A percentile compares a stretch with the other conserved stretches of the same genome.
phyloP scores from a whole-genome alignment of 1,140 invertebrate species.

The Fopius arisanus region DNA sequence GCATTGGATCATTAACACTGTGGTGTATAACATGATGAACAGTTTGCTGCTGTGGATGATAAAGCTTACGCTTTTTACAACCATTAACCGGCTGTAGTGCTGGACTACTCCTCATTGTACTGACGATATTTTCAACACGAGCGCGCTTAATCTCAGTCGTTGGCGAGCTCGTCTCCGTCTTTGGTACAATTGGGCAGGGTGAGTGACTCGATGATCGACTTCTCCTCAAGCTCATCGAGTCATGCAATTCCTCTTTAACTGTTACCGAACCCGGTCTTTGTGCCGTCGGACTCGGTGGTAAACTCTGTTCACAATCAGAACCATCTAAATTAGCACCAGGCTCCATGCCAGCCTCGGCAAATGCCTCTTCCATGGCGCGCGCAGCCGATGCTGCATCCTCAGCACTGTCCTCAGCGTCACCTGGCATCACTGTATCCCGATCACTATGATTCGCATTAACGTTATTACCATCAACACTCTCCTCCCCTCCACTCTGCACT shows the following conservation, averaged over 20 bases:
- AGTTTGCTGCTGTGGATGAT: constrained; percentile 91
- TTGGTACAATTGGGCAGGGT: constrained; percentile 58
- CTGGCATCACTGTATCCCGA: constrained; percentile 67
- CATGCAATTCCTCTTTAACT: constrained; percentile 71
- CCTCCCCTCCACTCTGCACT: constrained; percentile 62
- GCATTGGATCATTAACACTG: constrained; percentile 73
- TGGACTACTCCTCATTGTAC: constrained; percentile 87
- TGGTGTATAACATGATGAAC: constrained; percentile 60
- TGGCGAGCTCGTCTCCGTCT: constrained; percentile 58
- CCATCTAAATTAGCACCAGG: constrained; percentile 71
- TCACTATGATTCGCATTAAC: constrained; percentile 58
- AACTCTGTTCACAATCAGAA: constrained; percentile 73
- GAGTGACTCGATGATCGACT: constrained; percentile 54
- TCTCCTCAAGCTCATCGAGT: constrained; percentile 64
- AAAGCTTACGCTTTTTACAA: constrained; percentile 96
- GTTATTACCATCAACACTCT: constrained; percentile 62
- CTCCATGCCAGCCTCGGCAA: constrained; percentile 67
- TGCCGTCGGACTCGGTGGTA: constrained; percentile 69
- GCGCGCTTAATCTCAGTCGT: constrained; percentile 84
- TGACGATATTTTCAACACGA: constrained; percentile 93
- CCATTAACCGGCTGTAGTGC: constrained; percentile 81
- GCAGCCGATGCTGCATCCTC: constrained; percentile 67
- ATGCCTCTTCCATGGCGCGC: constrained; percentile 69
- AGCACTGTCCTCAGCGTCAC: constrained; percentile 70
- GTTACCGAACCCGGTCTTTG: constrained; percentile 68